Evolutionary conservation across 1,140 invertebrate species (phyloP), one percentile per base, ranked within the genome.

Genomic region (Sitophilus oryzae): DNA sequence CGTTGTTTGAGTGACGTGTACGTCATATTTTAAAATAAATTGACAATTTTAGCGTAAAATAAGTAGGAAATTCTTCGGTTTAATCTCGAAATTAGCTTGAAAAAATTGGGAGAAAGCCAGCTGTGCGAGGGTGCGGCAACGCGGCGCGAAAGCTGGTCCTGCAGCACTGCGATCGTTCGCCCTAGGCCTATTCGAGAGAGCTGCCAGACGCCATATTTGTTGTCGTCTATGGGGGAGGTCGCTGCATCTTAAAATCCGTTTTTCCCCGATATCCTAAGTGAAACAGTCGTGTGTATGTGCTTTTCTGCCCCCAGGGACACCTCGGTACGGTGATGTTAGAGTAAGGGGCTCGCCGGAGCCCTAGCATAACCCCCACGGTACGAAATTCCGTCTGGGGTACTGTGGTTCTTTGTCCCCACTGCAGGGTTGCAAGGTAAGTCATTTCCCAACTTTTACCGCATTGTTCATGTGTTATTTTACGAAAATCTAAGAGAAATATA

Each of bases 181-280:
- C 38, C 38, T 40, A 40, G 25, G 25, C 25, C 25, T 30, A 30
- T 11, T 30, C 5, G 25, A 20, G 45, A 20, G 46, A 22, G 30
- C 23, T 35, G 49, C 25, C 43, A 47, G 46, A 74, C 74, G 77
- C 77, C 77, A 79, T 79, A 77, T 78, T 79, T 79, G 76, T 79
- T 79, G 71, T 77, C 77, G 73, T 78, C 73, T 72, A 76, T 76
- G 73, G 74, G 73, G 74, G 72, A 76, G 74, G 71, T 67, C 66
- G 62, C 53, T 40, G 63, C 52, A 59, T 59, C 56, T 59, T 66
- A 53, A 64, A 69, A 62, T 59, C 40, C 50, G 43, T 61, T 61
- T 60, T 55, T 47, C 30, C 16, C 38, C 23, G 48, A 50, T 52
- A 30, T 61, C 47, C 20, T 56, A 59, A 61, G 59, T 63, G 61